Evolutionary conservation across 2,888 invertebrate species (phyloP).

Genomic region (Alviniconcha strummeri): DNA sequence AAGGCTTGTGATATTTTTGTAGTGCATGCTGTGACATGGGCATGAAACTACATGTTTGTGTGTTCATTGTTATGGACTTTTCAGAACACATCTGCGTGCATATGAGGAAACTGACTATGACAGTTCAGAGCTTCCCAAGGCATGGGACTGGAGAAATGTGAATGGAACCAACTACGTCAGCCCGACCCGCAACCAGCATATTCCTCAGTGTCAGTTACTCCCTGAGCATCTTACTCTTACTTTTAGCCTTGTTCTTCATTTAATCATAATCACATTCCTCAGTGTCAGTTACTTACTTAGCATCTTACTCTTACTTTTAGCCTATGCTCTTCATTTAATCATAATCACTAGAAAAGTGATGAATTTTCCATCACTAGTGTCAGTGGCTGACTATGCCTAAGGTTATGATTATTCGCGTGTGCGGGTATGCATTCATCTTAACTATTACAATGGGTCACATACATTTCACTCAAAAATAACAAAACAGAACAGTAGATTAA

Average conservation of each 20-base stretch:
- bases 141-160: conserved; percentile 74
- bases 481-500: no score
- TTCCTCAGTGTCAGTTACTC: conserved; percentile 70
- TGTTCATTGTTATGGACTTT: not conserved
- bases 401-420: no score
- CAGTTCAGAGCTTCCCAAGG: conserved; percentile 53
- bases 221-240: not conserved
- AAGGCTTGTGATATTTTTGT: no score
- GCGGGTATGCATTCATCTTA: no score
- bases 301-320: not conserved
- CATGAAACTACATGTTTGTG: no score
- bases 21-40: no score
- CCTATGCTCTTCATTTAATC: no score
- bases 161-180: conserved; percentile 73
- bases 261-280: not conserved
- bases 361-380: no score
- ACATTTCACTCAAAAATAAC: no score
- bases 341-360: no score
- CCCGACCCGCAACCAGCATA: conserved; percentile 75
- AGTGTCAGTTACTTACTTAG: not conserved
- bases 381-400: no score
- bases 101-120: conserved; percentile 5
- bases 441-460: no score
- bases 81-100: not conserved
- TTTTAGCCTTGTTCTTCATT: not conserved